Evolutionary conservation across 1,140 invertebrate species (phyloP).

Genomic region (Neodiprion pinetum): DNA sequence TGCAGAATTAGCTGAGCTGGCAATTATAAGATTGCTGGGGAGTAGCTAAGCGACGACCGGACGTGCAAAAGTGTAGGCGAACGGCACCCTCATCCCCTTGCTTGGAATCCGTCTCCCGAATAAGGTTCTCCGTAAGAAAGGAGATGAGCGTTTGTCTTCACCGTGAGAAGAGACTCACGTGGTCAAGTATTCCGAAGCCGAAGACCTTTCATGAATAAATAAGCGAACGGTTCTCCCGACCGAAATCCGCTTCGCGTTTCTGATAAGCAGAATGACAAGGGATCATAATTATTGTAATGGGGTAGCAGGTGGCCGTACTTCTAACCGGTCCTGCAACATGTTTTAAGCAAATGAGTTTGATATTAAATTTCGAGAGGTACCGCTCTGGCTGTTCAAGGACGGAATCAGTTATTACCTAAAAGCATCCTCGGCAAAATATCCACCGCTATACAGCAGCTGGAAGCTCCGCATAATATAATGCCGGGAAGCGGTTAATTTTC

Average conservation of each 20-base stretch:
- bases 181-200: neutral
- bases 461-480: neutral
- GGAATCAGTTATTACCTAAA: slow-evolving; percentile 7
- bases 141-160: neutral
- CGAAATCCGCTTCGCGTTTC: no score
- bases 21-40: slow-evolving; percentile 17
- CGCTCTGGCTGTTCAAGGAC: neutral
- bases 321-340: slow-evolving; percentile 25
- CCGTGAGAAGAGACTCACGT: neutral
- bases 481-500: neutral
- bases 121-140: neutral
- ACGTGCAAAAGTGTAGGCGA: slow-evolving; percentile 8
- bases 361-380: slow-evolving; percentile 1
- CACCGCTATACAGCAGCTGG: neutral
- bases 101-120: neutral
- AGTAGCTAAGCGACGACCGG: neutral
- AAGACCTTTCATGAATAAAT: no score
- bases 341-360: slow-evolving; percentile 55
- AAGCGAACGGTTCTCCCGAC: neutral
- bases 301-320: slow-evolving; percentile 51
- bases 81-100: neutral
- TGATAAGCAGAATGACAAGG: slow-evolving; percentile 40
- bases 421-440: neutral
- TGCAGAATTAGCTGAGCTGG: slow-evolving; percentile 11
- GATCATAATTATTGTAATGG: slow-evolving; percentile 58